Evolutionary conservation across 1,140 invertebrate genomes (phyloP).

Genomic region (Drosophila tani): DNA sequence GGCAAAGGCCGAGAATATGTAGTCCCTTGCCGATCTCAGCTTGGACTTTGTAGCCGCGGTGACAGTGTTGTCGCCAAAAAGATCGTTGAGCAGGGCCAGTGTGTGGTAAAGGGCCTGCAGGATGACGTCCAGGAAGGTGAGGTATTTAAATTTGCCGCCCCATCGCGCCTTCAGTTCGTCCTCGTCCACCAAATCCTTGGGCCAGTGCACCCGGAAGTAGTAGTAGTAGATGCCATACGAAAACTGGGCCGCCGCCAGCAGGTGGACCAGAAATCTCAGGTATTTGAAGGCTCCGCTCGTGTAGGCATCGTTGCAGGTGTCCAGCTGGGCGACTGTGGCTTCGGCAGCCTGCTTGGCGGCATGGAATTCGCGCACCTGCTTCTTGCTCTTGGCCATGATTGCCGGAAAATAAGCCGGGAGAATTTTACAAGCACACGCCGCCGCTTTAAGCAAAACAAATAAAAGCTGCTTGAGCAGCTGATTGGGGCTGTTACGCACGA

Average conservation of each 20-base stretch:
- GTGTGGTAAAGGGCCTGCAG: conserved; percentile 72
- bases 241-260: conserved; percentile 68
- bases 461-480: conserved; percentile 16
- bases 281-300: conserved; percentile 72
- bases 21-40: conserved; percentile 57
- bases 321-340: conserved; percentile 36
- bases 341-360: conserved; percentile 54
- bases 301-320: conserved; percentile 70
- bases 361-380: conserved; percentile 54
- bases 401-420: background rate
- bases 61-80: conserved; percentile 60
- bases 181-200: conserved; percentile 50
- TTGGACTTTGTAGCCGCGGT: conserved; percentile 39
- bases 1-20: conserved; percentile 72
- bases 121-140: conserved; percentile 74
- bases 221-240: conserved; percentile 73
- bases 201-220: conserved; percentile 66
- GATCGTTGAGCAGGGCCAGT: conserved; percentile 68
- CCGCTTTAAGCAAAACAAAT: conserved; percentile 30
- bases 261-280: conserved; percentile 64
- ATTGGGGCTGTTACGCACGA: background rate
- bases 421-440: background rate
- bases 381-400: conserved; percentile 65
- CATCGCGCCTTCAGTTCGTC: conserved; percentile 65
- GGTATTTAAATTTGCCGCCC: conserved; percentile 81